Evolutionary conservation across 2,888 invertebrate genomes (phyloP), one percentile per base, ranked within the genome.

Genomic region (Perizoma affinitatum): DNA sequence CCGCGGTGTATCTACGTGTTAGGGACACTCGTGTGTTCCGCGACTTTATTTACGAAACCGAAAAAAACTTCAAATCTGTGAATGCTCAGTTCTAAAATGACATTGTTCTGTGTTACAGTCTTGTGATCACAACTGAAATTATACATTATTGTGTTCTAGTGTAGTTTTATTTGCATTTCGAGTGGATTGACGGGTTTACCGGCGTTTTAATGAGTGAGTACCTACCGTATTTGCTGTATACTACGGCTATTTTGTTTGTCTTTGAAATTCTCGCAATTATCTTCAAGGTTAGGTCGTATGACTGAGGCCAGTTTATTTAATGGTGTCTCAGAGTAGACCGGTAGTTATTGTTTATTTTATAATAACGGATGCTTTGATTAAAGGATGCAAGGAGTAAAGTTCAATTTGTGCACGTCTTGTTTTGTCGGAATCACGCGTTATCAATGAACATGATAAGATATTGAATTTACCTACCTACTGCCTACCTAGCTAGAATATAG

Each of bases 111-210:
- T 86, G 84, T 71, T 69, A 67, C 75, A 71, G 69, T 69, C 68
- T 72, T 68, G 84, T 87, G 86, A 78, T 78, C 69, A 4, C 6
- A 66, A 68, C 51, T 40, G 4, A 47, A 49, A 58, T 66, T 69
- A 54, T 63, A 67, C 66, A 65, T 36, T 61, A 67, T 72, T 73
- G 76, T 73, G 66, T 66, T 71, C 70, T 69, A 70, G 77, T 74
- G 71, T 75, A 73, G 71, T 75, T 81, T 75, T 65, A 64, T 54
- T 65, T 67, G 50, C 67, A 70, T 68, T 58, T 68, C 67, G 66
- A 76, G 78, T 82, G 87, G 87, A 87, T 86, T 85, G 76, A 67
- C 73, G 67, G 78, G 76, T 79, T 74, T 58, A 69, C 80, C 82
- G 83, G 83, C 67, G 66, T 79, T 77, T 77, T 54, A 40, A 49